Evolutionary conservation across 2,888 invertebrate genomes (phyloP).

Genomic region (Spodoptera exigua): DNA sequence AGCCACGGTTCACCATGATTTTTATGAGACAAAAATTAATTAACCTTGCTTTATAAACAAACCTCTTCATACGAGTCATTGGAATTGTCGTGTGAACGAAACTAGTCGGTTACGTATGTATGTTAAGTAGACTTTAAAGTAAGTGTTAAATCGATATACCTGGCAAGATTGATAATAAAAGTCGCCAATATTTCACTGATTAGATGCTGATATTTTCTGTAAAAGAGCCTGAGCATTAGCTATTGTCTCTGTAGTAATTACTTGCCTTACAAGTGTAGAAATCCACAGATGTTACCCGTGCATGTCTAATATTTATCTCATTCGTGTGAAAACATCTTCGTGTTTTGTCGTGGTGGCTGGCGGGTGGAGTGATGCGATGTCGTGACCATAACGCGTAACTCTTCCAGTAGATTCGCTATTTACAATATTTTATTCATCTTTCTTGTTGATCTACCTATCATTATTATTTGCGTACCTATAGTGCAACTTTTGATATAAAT

Average conservation of each 20-base stretch:
- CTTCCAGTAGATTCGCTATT: slow-evolving; percentile 47
- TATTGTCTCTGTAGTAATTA: slow-evolving; percentile 49
- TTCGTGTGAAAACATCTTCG: slow-evolving; percentile 73
- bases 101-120: no score
- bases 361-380: slow-evolving; percentile 32
- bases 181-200: slow-evolving; percentile 16
- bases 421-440: slow-evolving; percentile 64
- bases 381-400: slow-evolving; percentile 64
- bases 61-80: neutral
- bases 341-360: slow-evolving; percentile 61
- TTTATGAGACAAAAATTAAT: slow-evolving; percentile 22
- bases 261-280: slow-evolving; percentile 63
- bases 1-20: slow-evolving; percentile 17
- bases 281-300: slow-evolving; percentile 66
- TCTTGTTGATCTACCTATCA: slow-evolving; percentile 53
- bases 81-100: neutral
- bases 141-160: no score
- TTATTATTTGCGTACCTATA: neutral
- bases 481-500: no score
- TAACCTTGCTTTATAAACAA: slow-evolving; percentile 20
- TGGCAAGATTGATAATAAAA: slow-evolving; percentile 7
- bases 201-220: slow-evolving; percentile 56
- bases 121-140: no score
- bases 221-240: slow-evolving; percentile 58
- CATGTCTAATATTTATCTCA: slow-evolving; percentile 69